Evolutionary conservation across 2,797 vertebrate genomes (phyloP).

Genomic region (Hoplostethus mediterraneus): DNA sequence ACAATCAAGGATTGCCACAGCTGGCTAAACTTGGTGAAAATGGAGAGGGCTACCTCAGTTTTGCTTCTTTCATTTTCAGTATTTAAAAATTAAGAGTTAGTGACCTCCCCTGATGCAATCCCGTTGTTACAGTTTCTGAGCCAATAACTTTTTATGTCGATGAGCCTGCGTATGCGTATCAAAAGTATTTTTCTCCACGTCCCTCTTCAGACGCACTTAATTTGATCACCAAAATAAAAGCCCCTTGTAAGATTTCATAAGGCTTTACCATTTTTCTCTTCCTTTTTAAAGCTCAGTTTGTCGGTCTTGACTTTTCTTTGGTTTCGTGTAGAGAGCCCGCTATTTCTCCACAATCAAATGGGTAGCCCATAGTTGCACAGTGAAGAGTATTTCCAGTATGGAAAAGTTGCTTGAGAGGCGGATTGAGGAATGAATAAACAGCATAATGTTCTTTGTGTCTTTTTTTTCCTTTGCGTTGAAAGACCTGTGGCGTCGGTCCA

Average conservation of each 20-base stretch:
- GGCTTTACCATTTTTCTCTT: conserved; percentile 11
- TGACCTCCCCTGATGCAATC: conserved; percentile 16
- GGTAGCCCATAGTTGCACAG: background rate
- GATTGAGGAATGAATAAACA: background rate
- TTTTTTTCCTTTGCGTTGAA: background rate
- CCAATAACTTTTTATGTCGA: background rate
- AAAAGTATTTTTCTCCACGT: background rate
- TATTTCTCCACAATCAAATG: conserved; percentile 1
- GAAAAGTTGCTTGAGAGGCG: background rate
- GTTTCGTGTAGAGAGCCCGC: background rate
- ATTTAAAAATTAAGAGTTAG: conserved; percentile 11
- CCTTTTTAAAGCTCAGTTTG: background rate
- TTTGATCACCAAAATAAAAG: background rate
- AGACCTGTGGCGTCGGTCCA: background rate
- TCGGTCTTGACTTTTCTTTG: background rate
- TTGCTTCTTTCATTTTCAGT: conserved; percentile 9
- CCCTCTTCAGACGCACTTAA: background rate
- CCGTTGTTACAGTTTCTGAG: conserved; percentile 23
- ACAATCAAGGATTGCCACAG: background rate
- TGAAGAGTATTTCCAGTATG: background rate
- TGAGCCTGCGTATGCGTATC: background rate
- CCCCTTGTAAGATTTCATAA: conserved; percentile 17
- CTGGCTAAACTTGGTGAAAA: background rate
- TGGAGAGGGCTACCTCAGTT: conserved; percentile 63
- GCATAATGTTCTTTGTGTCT: background rate